phyloP scores from a whole-genome alignment of 2,888 invertebrate genomes.

The Synanthedon tipuliformis region DNA sequence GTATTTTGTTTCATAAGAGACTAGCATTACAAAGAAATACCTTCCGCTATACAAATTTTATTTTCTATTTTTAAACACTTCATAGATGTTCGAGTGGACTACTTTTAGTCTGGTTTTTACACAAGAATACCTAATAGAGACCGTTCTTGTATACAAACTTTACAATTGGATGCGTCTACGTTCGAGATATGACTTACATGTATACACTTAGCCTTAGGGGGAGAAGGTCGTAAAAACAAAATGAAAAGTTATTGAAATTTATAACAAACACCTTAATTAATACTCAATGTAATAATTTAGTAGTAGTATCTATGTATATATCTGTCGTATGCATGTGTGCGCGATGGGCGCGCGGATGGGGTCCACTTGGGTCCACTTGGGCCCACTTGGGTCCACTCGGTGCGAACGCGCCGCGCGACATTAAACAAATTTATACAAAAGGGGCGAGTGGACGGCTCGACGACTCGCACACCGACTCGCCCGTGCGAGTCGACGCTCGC shows the following conservation, averaged over 20 bases:
- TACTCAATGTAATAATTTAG: conserved; percentile 58
- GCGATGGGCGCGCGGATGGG: conserved; percentile 3
- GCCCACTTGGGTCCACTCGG: conserved; percentile 1
- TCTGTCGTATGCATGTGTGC: conserved; percentile 14
- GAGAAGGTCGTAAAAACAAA: conserved; percentile 67
- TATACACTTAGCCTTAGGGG: conserved; percentile 62
- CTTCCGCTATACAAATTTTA: conserved; percentile 68
- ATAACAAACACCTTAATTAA: conserved; percentile 70
- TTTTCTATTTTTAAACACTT: conserved; percentile 64
- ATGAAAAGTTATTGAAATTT: conserved; percentile 63
- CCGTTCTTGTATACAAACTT: conserved; percentile 51
- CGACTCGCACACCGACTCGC: conserved; percentile 13
- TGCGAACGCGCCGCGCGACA: conserved; percentile 12
- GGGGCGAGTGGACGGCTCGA: conserved; percentile 18
- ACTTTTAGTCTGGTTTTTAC: conserved; percentile 41
- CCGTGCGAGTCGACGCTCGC: conserved; percentile 18
- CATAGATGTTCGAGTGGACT: conserved; percentile 66
- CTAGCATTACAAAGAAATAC: conserved; percentile 71
- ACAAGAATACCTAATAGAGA: conserved; percentile 31
- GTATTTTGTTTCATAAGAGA: conserved; percentile 69
- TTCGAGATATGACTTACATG: conserved; percentile 68
- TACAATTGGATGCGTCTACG: conserved; percentile 59
- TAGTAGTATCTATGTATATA: conserved; percentile 35
- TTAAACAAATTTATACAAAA: conserved; percentile 31
- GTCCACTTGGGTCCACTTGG: background rate